Evolutionary conservation across 1,140 invertebrate genomes (phyloP).

Genomic region (Drosophila murphyi): DNA sequence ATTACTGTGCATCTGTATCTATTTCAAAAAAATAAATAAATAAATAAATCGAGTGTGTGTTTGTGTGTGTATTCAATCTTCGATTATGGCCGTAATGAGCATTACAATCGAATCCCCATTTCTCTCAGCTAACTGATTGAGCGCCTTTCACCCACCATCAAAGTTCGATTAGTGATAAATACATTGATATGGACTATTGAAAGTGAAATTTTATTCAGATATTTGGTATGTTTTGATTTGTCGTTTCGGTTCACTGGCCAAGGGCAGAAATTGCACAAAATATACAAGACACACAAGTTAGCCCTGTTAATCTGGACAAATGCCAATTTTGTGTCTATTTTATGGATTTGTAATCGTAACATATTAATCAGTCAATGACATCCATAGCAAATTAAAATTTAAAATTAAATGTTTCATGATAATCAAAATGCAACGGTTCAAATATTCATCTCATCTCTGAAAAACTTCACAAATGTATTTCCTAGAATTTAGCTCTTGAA

Average conservation of each 20-base stretch:
- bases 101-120: constrained; percentile 12
- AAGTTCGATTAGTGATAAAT: constrained; percentile 25
- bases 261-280: constrained; percentile 28
- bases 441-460: background rate
- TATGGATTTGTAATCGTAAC: constrained; percentile 24
- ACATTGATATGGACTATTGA: constrained; percentile 37
- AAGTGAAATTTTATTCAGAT: constrained; percentile 58
- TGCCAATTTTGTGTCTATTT: constrained; percentile 34
- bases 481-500: background rate
- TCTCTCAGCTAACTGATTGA: background rate
- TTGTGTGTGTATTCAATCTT: constrained; percentile 8
- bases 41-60: constrained; percentile 14
- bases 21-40: background rate
- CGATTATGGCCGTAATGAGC: background rate
- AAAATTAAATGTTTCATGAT: background rate
- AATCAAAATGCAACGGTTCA: background rate
- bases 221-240: constrained; percentile 12
- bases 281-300: background rate
- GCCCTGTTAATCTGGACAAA: constrained; percentile 10
- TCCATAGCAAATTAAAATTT: constrained; percentile 17
- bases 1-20: constrained; percentile 38
- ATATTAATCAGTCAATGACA: constrained; percentile 2
- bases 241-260: constrained; percentile 35
- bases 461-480: background rate
- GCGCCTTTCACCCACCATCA: constrained; percentile 58